phyloP scores from a whole-genome alignment of 2,797 vertebrate species.

The Ceyx erithaca region DNA sequence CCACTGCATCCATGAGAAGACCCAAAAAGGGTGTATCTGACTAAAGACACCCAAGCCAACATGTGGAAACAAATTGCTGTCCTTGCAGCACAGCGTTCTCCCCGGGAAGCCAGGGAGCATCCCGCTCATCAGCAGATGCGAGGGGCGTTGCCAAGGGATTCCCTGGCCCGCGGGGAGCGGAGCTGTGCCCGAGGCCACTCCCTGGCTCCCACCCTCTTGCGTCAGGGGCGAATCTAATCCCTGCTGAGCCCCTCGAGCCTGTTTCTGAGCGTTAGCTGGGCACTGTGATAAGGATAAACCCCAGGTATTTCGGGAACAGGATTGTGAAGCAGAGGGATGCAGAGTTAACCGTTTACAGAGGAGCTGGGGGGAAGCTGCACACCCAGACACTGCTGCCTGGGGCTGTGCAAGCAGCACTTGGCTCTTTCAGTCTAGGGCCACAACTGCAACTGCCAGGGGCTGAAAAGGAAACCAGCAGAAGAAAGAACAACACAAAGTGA shows the following conservation, averaged over 20 bases:
- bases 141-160: conserved; percentile 26
- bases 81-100: background rate
- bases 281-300: conserved; percentile 66
- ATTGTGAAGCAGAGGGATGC: background rate
- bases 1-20: background rate
- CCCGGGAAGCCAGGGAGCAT: background rate
- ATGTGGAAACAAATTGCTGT: background rate
- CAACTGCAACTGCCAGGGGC: background rate
- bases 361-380: background rate
- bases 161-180: background rate
- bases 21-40: background rate
- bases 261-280: conserved; percentile 51
- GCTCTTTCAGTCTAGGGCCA: background rate
- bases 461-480: background rate
- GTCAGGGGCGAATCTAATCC: conserved; percentile 50
- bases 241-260: conserved; percentile 59
- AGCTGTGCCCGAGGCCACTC: background rate
- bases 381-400: background rate
- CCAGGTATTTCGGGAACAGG: conserved; percentile 63
- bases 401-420: background rate
- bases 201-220: conserved; percentile 22
- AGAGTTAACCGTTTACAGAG: conserved; percentile 30
- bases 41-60: background rate
- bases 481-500: background rate
- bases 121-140: background rate